Conservation (phyloP, 2,797 vertebrate genomes). For the Melanotaenia pygmaea region DNA sequence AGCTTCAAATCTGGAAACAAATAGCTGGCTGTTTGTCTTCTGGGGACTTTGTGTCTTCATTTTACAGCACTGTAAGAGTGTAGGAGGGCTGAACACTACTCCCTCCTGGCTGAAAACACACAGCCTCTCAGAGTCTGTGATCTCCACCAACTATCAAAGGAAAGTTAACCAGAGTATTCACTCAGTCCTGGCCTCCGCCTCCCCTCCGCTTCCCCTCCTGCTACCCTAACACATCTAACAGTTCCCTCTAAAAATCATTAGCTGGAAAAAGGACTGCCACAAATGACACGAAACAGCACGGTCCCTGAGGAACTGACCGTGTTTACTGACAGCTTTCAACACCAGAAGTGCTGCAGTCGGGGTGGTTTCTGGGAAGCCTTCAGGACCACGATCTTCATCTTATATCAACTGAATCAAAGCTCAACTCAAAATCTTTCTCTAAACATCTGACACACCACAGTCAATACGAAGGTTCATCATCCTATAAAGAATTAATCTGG, state of each 20-base stretch:
- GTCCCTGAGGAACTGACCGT: conserved; percentile 10
- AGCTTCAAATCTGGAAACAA: neutral
- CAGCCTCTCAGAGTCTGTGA: conserved; percentile 17
- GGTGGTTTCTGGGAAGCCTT: conserved; percentile 23
- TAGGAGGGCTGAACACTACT: conserved; percentile 14
- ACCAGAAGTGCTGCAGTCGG: conserved; percentile 6
- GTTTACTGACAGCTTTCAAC: conserved; percentile 24
- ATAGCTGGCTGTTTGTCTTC: conserved; percentile 2
- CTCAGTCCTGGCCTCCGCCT: conserved; percentile 2
- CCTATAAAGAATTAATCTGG: too few species aligned
- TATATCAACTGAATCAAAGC: neutral
- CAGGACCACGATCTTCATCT: neutral
- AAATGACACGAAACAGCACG: neutral
- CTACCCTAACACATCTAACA: conserved; percentile 30
- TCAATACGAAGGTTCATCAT: too few species aligned
- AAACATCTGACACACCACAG: too few species aligned
- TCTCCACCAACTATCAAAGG: conserved; percentile 15
- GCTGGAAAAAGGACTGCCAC: conserved; percentile 28
- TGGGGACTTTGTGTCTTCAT: neutral
- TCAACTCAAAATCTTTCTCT: too few species aligned
- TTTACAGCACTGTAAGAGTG: conserved; percentile 5
- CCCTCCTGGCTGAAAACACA: conserved; percentile 3
- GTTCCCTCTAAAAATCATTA: conserved; percentile 36
- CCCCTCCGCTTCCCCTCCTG: neutral
- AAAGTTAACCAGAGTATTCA: conserved; percentile 9